Percentiles rank a stretch among this genome's conserved stretches.
These are phyloP conservation scores for Lutjanus argentimaculatus DNA, from an alignment of 2,797 vertebrate species.

Conservation along the genomic window DNA sequence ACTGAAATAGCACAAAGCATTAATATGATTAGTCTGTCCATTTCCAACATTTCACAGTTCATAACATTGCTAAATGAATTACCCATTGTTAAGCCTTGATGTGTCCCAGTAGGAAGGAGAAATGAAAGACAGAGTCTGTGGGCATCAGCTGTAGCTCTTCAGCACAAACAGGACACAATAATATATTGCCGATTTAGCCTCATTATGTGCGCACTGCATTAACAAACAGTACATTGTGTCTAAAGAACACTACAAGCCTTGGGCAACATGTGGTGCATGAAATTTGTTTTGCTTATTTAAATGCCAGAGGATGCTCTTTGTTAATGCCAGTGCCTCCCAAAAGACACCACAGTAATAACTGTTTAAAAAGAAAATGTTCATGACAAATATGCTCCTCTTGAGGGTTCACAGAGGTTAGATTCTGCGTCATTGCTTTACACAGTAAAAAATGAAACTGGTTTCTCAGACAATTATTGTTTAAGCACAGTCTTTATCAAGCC, in stretches of 20 bases:
- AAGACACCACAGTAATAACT: slow-evolving; percentile 41
- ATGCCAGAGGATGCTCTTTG: slow-evolving; percentile 68
- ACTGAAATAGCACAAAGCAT: slow-evolving; percentile 40
- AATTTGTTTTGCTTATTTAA: slow-evolving; percentile 69
- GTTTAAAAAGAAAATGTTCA: slow-evolving; percentile 40
- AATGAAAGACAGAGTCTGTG: slow-evolving; percentile 62
- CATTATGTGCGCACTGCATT: slow-evolving; percentile 62
- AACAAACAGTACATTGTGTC: slow-evolving; percentile 62
- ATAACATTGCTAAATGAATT: slow-evolving; percentile 61
- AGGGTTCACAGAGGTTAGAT: slow-evolving; percentile 27
- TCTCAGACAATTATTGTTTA: slow-evolving; percentile 18
- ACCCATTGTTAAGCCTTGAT: slow-evolving; percentile 48
- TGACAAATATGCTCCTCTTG: slow-evolving; percentile 32
- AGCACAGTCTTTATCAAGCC: slow-evolving; percentile 4
- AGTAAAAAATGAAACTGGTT: neutral
- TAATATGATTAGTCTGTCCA: slow-evolving; percentile 64
- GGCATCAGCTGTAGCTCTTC: slow-evolving; percentile 58
- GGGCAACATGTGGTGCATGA: slow-evolving; percentile 61
- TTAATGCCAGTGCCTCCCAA: slow-evolving; percentile 66
- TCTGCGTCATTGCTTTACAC: neutral
- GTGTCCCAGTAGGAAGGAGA: slow-evolving; percentile 50
- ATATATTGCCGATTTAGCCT: slow-evolving; percentile 49
- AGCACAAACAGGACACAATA: slow-evolving; percentile 56
- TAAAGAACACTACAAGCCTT: slow-evolving; percentile 63
- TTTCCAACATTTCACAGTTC: slow-evolving; percentile 61